These are phyloP conservation scores for Datnioides undecimradiatus DNA, from an alignment of 2,113 vertebrate genomes.

Conservation along the genomic window DNA sequence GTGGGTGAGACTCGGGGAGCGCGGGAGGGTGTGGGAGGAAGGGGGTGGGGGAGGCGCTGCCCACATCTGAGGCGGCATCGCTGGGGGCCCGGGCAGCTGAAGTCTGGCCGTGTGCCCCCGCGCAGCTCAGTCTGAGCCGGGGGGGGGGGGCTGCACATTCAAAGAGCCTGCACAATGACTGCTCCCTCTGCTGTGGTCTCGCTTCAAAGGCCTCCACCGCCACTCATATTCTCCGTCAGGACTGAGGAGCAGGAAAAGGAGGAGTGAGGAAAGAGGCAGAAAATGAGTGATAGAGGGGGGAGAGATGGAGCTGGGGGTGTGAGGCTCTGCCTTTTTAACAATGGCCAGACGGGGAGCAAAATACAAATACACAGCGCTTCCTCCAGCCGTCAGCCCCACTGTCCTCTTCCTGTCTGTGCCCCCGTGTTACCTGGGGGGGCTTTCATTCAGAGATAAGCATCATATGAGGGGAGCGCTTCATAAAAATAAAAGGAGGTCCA, in stretches of 20 bases:
- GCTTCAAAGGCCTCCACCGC: slow-evolving; percentile 90
- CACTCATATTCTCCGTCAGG: slow-evolving; percentile 82
- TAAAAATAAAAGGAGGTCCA: slow-evolving; percentile 66
- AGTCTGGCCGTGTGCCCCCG: slow-evolving; percentile 81
- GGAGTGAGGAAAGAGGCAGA: slow-evolving; percentile 28
- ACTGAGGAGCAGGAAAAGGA: slow-evolving; percentile 51
- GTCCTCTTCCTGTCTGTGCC: slow-evolving; percentile 55
- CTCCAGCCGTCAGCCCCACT: slow-evolving; percentile 8
- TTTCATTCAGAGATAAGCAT: slow-evolving; percentile 64
- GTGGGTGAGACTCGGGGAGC: slow-evolving; percentile 81
- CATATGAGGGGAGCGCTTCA: slow-evolving; percentile 44
- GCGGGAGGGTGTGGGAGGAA: slow-evolving; percentile 45
- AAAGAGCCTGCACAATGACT: slow-evolving; percentile 89
- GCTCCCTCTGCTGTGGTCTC: slow-evolving; percentile 87
- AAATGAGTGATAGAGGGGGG: slow-evolving; percentile 30
- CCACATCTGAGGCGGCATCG: slow-evolving; percentile 92
- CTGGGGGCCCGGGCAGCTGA: slow-evolving; percentile 86
- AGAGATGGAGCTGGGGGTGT: slow-evolving; percentile 12
- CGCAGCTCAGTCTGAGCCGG: slow-evolving; percentile 66
- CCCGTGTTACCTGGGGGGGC: slow-evolving; percentile 52
- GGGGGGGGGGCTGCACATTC: slow-evolving; percentile 85
- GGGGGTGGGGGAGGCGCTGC: slow-evolving; percentile 64
- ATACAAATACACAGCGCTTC: slow-evolving; percentile 59
- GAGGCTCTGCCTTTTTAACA: slow-evolving; percentile 43
- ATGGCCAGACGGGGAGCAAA: slow-evolving; percentile 19